Conservation (phyloP, 2,797 vertebrate species). For the Anguilla megastoma region DNA sequence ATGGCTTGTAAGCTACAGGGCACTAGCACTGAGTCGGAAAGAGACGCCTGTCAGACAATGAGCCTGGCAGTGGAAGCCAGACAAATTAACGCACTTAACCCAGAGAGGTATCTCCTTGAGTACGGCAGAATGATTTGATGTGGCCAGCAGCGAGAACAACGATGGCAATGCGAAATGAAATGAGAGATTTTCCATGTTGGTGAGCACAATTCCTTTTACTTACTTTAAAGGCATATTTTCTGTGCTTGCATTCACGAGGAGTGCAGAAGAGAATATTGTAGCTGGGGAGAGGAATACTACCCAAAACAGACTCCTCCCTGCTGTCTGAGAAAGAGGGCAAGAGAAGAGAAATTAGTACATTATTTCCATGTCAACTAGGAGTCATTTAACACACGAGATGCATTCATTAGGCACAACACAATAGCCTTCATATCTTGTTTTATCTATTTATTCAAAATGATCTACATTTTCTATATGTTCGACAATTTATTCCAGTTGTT, state of each 20-base stretch:
- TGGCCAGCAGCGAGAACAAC: background rate
- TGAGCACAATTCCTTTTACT: slow-evolving; percentile 27
- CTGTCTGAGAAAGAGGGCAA: slow-evolving; percentile 71
- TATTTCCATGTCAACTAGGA: background rate
- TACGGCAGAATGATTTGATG: background rate
- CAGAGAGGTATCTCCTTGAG: background rate
- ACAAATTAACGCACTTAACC: background rate
- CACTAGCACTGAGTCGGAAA: background rate
- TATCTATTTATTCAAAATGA: background rate
- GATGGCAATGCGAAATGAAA: background rate
- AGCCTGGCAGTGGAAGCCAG: background rate
- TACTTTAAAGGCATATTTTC: slow-evolving; percentile 88
- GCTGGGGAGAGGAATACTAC: slow-evolving; percentile 87
- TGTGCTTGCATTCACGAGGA: slow-evolving; percentile 80
- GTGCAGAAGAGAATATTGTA: slow-evolving; percentile 84
- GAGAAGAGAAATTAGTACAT: background rate
- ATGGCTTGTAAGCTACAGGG: background rate
- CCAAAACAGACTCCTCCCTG: slow-evolving; percentile 84
- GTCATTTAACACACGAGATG: background rate
- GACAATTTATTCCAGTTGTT: background rate
- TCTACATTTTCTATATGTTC: no score
- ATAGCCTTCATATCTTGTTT: background rate
- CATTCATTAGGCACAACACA: background rate
- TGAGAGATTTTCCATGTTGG: background rate
- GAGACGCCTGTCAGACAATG: background rate